These are phyloP conservation scores for Egretta garzetta DNA, from an alignment of 2,113 vertebrate genomes.

Conservation along the genomic window DNA sequence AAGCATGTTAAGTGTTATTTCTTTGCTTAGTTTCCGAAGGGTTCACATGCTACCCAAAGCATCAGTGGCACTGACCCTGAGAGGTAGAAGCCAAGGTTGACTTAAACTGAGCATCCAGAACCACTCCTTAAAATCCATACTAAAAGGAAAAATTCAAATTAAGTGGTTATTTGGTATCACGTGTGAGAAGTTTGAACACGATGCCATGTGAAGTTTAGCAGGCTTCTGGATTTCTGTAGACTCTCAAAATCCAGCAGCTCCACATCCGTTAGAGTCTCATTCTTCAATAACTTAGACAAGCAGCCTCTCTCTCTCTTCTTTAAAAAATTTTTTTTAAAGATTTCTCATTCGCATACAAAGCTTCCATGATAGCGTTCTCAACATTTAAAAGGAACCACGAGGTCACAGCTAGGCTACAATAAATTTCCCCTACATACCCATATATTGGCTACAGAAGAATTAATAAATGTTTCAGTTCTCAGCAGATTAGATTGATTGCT, in stretches of 20 bases:
- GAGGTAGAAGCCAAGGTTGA: not conserved
- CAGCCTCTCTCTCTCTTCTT: not conserved
- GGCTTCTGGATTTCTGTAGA: not conserved
- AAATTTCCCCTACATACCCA: not conserved
- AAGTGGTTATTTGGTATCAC: not conserved
- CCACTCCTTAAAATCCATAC: not conserved
- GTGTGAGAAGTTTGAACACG: not conserved
- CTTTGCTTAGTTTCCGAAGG: not conserved
- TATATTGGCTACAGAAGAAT: not conserved
- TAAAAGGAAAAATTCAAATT: not conserved
- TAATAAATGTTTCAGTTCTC: slow-evolving; percentile 23
- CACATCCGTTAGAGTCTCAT: not conserved
- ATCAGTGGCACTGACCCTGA: not conserved
- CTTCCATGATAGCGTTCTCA: not conserved
- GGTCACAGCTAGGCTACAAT: not conserved
- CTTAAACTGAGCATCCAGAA: not conserved
- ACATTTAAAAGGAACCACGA: not conserved
- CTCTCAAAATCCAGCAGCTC: not conserved
- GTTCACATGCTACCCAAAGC: not conserved
- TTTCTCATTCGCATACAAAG: not conserved
- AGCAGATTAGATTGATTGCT: not conserved
- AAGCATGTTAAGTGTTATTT: not conserved
- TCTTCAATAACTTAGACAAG: not conserved
- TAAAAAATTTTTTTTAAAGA: not conserved
- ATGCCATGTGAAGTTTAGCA: not conserved